Conservation (phyloP, 2,888 invertebrate genomes). For the Sesamia inferens region DNA sequence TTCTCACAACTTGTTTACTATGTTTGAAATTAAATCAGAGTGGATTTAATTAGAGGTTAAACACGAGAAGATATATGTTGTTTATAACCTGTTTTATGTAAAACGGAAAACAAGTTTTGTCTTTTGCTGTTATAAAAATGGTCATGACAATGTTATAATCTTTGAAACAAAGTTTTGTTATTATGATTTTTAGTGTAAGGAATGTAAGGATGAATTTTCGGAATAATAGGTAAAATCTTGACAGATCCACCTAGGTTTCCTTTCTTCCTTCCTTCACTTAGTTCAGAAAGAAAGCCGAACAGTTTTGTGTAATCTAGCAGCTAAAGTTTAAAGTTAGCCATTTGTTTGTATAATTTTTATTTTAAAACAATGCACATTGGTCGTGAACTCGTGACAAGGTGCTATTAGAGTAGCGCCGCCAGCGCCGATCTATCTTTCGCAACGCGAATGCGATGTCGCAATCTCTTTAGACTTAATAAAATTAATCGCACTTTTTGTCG, state of each 20-base stretch:
- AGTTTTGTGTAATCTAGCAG: not conserved
- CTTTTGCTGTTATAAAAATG: slow-evolving; percentile 8
- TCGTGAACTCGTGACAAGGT: slow-evolving; percentile 58
- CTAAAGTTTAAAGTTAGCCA: not conserved
- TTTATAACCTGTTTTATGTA: slow-evolving; percentile 22
- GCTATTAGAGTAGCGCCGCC: slow-evolving; percentile 39
- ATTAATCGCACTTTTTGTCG: slow-evolving; percentile 57
- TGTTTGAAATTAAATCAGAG: slow-evolving; percentile 1
- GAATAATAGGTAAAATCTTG: not conserved
- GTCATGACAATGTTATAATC: no score
- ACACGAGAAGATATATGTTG: not conserved
- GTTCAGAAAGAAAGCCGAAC: not conserved
- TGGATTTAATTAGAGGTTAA: not conserved
- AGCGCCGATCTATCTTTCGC: slow-evolving; percentile 54
- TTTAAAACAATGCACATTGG: slow-evolving; percentile 31
- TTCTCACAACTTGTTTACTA: not conserved
- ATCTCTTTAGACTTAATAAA: slow-evolving; percentile 51
- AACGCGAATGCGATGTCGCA: slow-evolving; percentile 54
- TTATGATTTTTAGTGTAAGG: no score
- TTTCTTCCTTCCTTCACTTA: no score
- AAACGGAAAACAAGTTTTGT: slow-evolving; percentile 21
- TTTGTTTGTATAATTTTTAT: slow-evolving; percentile 19
- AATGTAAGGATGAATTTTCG: not conserved
- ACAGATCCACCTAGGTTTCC: not conserved
- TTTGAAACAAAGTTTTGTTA: not conserved